phyloP scores from a whole-genome alignment of 2,888 invertebrate genomes.

The Hemistola chrysoprasaria region DNA sequence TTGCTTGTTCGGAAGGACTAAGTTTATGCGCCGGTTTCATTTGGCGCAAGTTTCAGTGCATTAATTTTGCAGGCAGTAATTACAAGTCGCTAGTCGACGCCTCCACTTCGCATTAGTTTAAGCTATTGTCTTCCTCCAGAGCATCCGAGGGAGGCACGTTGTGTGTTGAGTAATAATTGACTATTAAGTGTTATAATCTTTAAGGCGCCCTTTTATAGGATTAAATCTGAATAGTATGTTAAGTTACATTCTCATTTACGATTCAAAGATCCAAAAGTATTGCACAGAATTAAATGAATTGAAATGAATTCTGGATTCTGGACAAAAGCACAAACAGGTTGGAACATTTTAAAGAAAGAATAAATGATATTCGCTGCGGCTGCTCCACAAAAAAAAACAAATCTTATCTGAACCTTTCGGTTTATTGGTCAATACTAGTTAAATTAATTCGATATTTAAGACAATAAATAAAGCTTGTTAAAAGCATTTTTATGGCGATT shows the following conservation, averaged over 20 bases:
- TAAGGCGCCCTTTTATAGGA: no score
- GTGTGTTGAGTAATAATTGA: conserved; percentile 63
- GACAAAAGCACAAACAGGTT: background rate
- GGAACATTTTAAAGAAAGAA: conserved; percentile 1
- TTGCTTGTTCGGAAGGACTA: conserved; percentile 38
- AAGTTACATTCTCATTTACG: conserved; percentile 1
- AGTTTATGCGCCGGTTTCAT: conserved; percentile 74
- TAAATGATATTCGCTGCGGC: conserved; percentile 13
- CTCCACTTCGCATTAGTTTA: conserved; percentile 73
- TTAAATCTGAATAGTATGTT: no score
- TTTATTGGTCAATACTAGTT: conserved; percentile 37
- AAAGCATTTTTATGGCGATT: conserved; percentile 70
- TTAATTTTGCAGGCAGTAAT: conserved; percentile 80
- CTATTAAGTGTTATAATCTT: conserved; percentile 58
- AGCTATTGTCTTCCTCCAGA: conserved; percentile 63
- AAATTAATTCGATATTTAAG: conserved; percentile 65
- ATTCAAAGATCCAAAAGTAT: background rate
- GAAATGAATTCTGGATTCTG: no score
- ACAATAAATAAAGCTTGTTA: conserved; percentile 68
- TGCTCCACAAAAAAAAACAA: conserved; percentile 14
- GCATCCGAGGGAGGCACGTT: conserved; percentile 45
- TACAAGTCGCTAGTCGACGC: conserved; percentile 74
- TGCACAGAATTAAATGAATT: background rate
- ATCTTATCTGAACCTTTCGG: conserved; percentile 28
- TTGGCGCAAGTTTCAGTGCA: conserved; percentile 77